A percentile compares a stretch with the other conserved stretches of the same genome.
Evolutionary conservation across 2,797 vertebrate species (phyloP).

Genomic region (Cyprinella venusta): DNA sequence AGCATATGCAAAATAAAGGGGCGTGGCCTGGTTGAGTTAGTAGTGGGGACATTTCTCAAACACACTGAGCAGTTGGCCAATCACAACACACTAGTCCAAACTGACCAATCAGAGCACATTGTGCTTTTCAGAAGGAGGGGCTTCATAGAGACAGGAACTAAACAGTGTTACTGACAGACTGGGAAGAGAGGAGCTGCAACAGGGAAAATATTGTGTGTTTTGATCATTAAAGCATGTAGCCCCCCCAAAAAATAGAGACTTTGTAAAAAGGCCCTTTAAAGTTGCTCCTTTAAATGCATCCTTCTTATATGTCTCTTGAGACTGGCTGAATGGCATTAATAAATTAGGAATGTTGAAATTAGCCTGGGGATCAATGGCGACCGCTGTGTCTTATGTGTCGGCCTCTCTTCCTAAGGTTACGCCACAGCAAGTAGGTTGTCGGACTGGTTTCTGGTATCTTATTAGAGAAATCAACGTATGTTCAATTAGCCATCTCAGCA

Average conservation of each 20-base stretch:
- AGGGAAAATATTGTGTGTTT: neutral
- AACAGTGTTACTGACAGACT: too few species aligned
- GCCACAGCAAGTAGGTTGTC: neutral
- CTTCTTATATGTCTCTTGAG: neutral
- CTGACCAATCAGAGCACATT: neutral
- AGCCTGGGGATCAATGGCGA: conserved; percentile 9
- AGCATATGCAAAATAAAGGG: neutral
- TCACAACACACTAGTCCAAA: neutral
- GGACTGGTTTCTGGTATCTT: neutral
- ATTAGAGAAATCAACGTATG: neutral
- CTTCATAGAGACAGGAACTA: too few species aligned
- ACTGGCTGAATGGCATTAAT: conserved; percentile 24
- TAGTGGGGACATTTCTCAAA: neutral
- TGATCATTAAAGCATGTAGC: neutral
- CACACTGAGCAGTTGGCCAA: neutral
- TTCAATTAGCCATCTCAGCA: neutral
- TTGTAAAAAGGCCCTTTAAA: neutral
- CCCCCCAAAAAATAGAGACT: neutral
- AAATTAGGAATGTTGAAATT: conserved; percentile 25
- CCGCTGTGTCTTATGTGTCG: conserved; percentile 28
- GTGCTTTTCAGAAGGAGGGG: neutral
- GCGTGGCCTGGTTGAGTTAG: neutral
- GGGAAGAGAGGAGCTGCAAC: too few species aligned
- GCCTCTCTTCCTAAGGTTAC: neutral
- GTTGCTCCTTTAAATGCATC: neutral